A percentile compares a stretch with the other conserved stretches of the same genome.
These are phyloP conservation scores for Schizotus pectinicornis DNA, from an alignment of 2,888 invertebrate genomes.

Conservation along the genomic window DNA sequence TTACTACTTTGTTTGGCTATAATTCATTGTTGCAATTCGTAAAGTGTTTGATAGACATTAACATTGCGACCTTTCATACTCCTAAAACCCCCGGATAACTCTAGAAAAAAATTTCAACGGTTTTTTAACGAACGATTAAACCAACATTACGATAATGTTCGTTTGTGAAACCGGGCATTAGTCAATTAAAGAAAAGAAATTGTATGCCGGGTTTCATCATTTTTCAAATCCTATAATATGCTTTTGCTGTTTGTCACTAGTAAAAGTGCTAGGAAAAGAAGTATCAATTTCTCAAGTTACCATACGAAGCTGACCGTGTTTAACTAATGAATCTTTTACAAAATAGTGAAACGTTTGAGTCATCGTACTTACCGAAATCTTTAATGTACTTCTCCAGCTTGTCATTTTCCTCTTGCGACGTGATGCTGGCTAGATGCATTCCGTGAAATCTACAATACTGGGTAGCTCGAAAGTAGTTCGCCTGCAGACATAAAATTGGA, in stretches of 20 bases:
- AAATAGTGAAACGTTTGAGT: conserved; percentile 1
- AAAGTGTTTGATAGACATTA: no score
- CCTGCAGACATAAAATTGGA: conserved; percentile 65
- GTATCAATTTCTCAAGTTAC: not conserved
- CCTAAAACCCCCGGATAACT: no score
- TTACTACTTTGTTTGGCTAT: no score
- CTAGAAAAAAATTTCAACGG: no score
- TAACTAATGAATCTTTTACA: not conserved
- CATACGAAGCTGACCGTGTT: no score
- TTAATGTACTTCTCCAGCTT: conserved; percentile 88
- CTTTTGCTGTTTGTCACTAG: not conserved
- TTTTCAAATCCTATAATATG: not conserved
- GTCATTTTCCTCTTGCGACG: conserved; percentile 89
- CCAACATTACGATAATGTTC: no score
- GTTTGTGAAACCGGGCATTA: no score
- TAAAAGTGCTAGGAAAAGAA: not conserved
- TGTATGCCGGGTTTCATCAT: no score
- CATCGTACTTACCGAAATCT: conserved; percentile 74
- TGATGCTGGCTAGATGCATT: conserved; percentile 90
- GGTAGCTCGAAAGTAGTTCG: conserved; percentile 91
- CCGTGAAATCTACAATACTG: conserved; percentile 93
- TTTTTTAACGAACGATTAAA: no score
- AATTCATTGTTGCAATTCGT: no score
- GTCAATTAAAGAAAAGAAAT: no score
- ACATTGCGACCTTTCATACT: no score